These are phyloP conservation scores for Proteles cristata DNA, from an alignment of 2,113 vertebrate species.

Conservation along the genomic window DNA sequence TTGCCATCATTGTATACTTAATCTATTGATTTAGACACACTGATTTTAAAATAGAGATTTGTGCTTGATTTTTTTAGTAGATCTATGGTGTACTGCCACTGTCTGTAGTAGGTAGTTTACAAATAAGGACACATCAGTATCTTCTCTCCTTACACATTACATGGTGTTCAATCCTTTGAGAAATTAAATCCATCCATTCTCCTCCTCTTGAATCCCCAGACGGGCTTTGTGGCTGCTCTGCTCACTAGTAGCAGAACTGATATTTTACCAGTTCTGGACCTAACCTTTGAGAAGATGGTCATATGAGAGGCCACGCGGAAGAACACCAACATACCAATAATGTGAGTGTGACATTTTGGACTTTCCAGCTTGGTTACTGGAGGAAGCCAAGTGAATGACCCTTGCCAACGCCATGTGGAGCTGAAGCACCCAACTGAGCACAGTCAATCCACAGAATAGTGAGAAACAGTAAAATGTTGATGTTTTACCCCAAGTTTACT, in stretches of 20 bases:
- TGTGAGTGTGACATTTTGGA: not conserved
- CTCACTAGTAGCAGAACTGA: not conserved
- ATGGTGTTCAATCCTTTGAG: not conserved
- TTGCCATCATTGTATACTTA: not conserved
- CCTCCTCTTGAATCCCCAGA: not conserved
- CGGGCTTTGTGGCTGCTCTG: not conserved
- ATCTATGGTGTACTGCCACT: not conserved
- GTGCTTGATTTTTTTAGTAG: not conserved
- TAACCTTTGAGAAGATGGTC: not conserved
- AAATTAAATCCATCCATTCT: not conserved
- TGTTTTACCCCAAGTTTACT: not conserved
- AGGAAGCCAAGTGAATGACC: not conserved
- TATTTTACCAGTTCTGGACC: not conserved
- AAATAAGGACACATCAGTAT: not conserved
- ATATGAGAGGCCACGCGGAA: not conserved
- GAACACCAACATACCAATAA: not conserved
- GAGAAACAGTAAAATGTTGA: not conserved
- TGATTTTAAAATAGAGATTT: not conserved
- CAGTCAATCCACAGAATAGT: not conserved
- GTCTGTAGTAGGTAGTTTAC: not conserved
- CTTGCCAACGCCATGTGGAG: not conserved
- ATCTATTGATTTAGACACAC: not conserved
- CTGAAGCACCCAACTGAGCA: not conserved
- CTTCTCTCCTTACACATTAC: not conserved
- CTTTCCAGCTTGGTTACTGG: not conserved